Conservation (phyloP, 2,888 invertebrate species). For the Fissipunctia ypsillon region DNA sequence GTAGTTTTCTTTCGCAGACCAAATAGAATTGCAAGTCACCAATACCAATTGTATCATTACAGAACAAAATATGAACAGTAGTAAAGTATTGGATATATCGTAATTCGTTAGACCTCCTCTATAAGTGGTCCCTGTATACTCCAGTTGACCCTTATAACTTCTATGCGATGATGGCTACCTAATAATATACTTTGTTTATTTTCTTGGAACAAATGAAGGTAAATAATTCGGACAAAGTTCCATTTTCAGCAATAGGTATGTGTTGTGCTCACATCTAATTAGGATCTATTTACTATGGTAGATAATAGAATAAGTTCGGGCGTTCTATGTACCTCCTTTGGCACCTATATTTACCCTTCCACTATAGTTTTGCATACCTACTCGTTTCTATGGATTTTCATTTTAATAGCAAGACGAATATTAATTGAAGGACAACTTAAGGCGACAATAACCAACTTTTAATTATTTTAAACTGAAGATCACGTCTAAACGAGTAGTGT, state of each 20-base stretch:
- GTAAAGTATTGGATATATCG: slow-evolving; percentile 58
- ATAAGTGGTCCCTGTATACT: slow-evolving; percentile 51
- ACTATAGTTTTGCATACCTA: neutral
- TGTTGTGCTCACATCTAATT: slow-evolving; percentile 45
- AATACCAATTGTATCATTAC: slow-evolving; percentile 47
- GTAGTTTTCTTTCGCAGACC: slow-evolving; percentile 28
- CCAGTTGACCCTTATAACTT: slow-evolving; percentile 64
- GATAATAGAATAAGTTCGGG: slow-evolving; percentile 31
- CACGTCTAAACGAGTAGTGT: too few relatives aligned
- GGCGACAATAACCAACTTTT: too few relatives aligned
- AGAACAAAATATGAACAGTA: slow-evolving; percentile 51
- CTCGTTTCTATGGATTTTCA: neutral
- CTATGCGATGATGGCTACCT: slow-evolving; percentile 42
- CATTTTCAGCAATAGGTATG: slow-evolving; percentile 43
- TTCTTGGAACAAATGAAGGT: slow-evolving; percentile 44
- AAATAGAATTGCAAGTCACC: slow-evolving; percentile 45
- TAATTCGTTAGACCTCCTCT: slow-evolving; percentile 43
- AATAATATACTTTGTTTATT: slow-evolving; percentile 52
- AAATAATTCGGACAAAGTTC: slow-evolving; percentile 43
- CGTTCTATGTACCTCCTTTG: slow-evolving; percentile 2
- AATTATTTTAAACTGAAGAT: too few relatives aligned
- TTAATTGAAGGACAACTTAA: neutral
- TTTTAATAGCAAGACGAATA: neutral
- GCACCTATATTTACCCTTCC: neutral
- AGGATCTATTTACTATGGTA: slow-evolving; percentile 32